Base-by-base conservation (phyloP, 2,888 invertebrate species). In the Galeopsomyia nigrocyanea region DNA sequence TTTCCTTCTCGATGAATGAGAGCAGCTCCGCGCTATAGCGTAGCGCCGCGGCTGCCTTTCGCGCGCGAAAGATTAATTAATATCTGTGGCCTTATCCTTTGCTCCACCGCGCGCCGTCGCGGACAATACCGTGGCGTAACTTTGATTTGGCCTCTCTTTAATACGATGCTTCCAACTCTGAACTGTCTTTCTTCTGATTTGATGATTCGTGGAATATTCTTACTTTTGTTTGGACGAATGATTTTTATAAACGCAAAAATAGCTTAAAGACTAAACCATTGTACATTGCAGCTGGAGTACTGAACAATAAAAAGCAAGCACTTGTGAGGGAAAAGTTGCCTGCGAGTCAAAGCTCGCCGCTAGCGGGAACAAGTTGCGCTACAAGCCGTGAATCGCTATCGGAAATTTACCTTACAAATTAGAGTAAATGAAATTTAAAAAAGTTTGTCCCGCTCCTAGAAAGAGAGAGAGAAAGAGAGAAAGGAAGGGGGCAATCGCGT, bases 381-480 rank as follows among this genome's bases (percentile, higher is more conserved):
- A 73, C 73, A 67, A 74, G 69, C 71, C 69, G 78, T 80, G 82
- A 81, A 82, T 81, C 80, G 79, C 83, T 82, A 83, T 84, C 81
- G 83, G 82, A 84, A 84, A 84, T 83, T 84, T 83, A 83, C 83
- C 83, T 83, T 82, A 82, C 83, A 84, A 84, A 84, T 84, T 84
- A 84, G 79, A 82, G 82, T 80, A 81, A 83, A 84, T 84, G 83
- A 83, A 84, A 84, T 84, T 83, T 81, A 82, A 84, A 84, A 83
- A 83, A 83, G 78, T 82, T 83, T 82, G 77, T 65, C 77, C 76
- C 39, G 58, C 79, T 78, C 78, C 75, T 78, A 76, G 80, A 80
- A 80, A 81, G 79, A 79, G 77, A 77, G 78, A 76, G 81, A 76
- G 80, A 80, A 80, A 81, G 79, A 79, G 77, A 77, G 78, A 76